phyloP scores from a whole-genome alignment of 1,140 invertebrate genomes.

The Drosophila subpulchrella region DNA sequence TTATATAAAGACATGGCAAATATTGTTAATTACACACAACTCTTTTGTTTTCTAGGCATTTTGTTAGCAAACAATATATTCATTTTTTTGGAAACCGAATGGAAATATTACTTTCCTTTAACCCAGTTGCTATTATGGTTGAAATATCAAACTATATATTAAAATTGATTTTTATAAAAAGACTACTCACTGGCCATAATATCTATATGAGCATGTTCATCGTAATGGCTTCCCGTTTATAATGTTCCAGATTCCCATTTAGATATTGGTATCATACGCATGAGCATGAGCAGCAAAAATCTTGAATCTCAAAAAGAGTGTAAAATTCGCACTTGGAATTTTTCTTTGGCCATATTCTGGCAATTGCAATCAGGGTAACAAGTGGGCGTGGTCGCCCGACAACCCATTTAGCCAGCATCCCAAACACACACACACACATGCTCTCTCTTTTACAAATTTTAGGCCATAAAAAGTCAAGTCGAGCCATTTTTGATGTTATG shows the following conservation, averaged over 20 bases:
- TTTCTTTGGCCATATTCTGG: slow-evolving; percentile 27
- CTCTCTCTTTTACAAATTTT: slow-evolving; percentile 15
- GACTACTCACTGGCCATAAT: neutral
- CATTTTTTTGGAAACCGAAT: neutral
- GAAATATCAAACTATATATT: neutral
- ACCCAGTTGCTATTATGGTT: neutral
- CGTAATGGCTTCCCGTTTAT: slow-evolving; percentile 13
- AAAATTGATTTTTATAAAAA: neutral
- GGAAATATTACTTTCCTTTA: neutral
- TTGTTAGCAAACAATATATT: neutral
- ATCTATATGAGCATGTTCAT: neutral
- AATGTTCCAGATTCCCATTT: slow-evolving; percentile 23
- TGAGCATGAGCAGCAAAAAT: slow-evolving; percentile 14
- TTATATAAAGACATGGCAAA: neutral
- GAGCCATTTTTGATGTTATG: slow-evolving; percentile 54
- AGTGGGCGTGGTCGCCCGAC: slow-evolving; percentile 26
- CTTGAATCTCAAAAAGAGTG: slow-evolving; percentile 30
- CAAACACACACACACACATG: neutral
- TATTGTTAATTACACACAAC: too few relatives aligned
- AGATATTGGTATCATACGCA: slow-evolving; percentile 20
- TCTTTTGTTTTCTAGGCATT: neutral
- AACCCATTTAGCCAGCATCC: slow-evolving; percentile 19
- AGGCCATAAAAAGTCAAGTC: slow-evolving; percentile 56
- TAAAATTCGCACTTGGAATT: slow-evolving; percentile 11
- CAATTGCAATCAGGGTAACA: slow-evolving; percentile 49